Conservation (phyloP, 2,888 invertebrate genomes). For the Leptinotarsa tumamoca region DNA sequence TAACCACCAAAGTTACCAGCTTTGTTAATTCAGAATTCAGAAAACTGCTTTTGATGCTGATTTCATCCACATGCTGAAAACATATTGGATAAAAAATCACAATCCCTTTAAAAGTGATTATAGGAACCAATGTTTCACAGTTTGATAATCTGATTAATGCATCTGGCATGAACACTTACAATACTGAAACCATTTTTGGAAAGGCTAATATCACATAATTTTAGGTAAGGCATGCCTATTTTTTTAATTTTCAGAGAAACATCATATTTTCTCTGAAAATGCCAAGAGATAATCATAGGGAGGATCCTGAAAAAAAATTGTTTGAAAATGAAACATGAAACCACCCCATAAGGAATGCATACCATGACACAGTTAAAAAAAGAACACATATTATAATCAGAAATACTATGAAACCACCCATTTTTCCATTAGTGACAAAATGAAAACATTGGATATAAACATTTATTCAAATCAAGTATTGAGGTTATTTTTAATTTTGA, state of each 20-base stretch:
- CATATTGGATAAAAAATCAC: neutral
- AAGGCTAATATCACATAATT: conserved; percentile 83
- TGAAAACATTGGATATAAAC: conserved; percentile 10
- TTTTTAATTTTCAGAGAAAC: conserved; percentile 84
- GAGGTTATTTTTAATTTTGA: neutral
- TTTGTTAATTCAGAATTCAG: conserved; percentile 91
- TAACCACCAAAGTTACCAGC: conserved; percentile 83
- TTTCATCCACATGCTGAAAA: conserved; percentile 84
- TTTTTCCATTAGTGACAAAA: conserved; percentile 34
- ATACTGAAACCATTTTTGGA: conserved; percentile 76
- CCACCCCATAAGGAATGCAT: neutral
- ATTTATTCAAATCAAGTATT: neutral
- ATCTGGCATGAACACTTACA: conserved; percentile 52
- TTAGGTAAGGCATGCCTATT: conserved; percentile 84
- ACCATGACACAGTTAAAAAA: conserved; percentile 51
- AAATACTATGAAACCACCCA: conserved; percentile 52
- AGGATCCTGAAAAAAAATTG: conserved; percentile 73
- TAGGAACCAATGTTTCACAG: neutral
- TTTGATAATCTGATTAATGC: conserved; percentile 44
- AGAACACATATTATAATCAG: conserved; percentile 47
- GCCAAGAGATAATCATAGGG: conserved; percentile 82
- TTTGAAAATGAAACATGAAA: conserved; percentile 18
- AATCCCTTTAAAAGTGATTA: neutral
- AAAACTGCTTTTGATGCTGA: conserved; percentile 87
- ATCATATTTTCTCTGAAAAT: conserved; percentile 83